Percentiles rank a stretch among this genome's conserved stretches.
These are phyloP conservation scores for Danio tinwini DNA, from an alignment of 2,797 vertebrate genomes.

Conservation along the genomic window DNA sequence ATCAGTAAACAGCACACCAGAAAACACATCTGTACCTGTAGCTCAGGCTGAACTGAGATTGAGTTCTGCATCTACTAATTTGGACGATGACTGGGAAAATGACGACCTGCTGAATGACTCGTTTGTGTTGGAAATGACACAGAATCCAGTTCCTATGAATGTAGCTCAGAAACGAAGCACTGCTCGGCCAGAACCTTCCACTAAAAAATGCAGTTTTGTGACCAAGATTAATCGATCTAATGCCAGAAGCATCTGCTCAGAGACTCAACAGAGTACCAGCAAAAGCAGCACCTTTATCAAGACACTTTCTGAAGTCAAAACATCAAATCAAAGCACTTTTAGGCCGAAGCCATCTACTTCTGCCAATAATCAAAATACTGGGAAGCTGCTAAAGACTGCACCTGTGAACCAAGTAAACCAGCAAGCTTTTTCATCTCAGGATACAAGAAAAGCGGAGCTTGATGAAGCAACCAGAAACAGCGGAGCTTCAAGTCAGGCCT, in stretches of 20 bases:
- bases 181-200: constrained; percentile 45
- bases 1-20: constrained; percentile 68
- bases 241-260: constrained; percentile 16
- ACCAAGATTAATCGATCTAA: constrained; percentile 36
- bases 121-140: constrained; percentile 81
- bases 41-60: not conserved
- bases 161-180: constrained; percentile 44
- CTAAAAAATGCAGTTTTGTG: constrained; percentile 14
- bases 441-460: not conserved
- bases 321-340: constrained; percentile 70
- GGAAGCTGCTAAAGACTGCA: constrained; percentile 57
- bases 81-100: constrained; percentile 89
- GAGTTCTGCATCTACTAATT: constrained; percentile 59
- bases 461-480: constrained; percentile 31
- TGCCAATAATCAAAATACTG: constrained; percentile 57
- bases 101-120: constrained; percentile 87
- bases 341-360: constrained; percentile 67
- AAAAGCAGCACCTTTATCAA: constrained; percentile 46
- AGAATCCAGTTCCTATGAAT: constrained; percentile 73
- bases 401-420: constrained; percentile 50
- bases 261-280: constrained; percentile 45
- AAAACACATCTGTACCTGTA: constrained; percentile 45
- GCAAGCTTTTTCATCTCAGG: not conserved
- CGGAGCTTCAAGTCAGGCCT: not conserved
- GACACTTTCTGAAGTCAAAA: constrained; percentile 32